These are phyloP conservation scores for Zygogramma bicolorata DNA, from an alignment of 2,888 invertebrate species.

Conservation along the genomic window DNA sequence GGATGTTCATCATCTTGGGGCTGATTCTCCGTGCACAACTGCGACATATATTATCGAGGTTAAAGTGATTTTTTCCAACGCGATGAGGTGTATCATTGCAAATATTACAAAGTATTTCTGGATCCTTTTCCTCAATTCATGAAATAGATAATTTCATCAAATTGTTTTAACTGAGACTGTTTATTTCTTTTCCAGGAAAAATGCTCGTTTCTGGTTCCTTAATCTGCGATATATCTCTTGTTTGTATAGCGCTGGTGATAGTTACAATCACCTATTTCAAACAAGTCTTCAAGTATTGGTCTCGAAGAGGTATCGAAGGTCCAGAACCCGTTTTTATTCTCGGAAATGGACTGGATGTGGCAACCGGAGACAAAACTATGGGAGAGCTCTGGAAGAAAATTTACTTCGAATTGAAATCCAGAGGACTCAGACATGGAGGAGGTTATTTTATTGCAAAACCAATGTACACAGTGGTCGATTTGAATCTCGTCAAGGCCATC, in stretches of 20 bases:
- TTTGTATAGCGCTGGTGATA: neutral
- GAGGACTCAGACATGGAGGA: neutral
- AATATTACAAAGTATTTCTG: too few relatives aligned
- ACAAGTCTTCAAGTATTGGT: constrained; percentile 18
- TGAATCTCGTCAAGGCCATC: constrained; percentile 56
- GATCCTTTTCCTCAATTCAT: too few relatives aligned
- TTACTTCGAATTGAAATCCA: constrained; percentile 18
- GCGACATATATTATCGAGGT: too few relatives aligned
- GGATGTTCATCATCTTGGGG: too few relatives aligned
- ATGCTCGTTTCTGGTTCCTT: neutral
- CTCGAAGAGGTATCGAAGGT: constrained; percentile 16
- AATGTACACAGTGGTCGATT: constrained; percentile 45
- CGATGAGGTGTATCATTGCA: too few relatives aligned
- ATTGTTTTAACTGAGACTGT: too few relatives aligned
- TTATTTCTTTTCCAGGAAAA: neutral
- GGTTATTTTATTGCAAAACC: neutral
- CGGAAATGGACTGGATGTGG: constrained; percentile 22
- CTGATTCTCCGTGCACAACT: too few relatives aligned
- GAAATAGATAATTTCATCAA: too few relatives aligned
- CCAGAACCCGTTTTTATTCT: constrained; percentile 12
- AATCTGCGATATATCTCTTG: neutral
- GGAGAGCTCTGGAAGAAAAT: constrained; percentile 19
- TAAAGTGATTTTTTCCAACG: too few relatives aligned
- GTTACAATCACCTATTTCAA: neutral
- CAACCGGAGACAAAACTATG: constrained; percentile 5